Evolutionary conservation across 1,140 invertebrate genomes (phyloP), one percentile per base, ranked within the genome.

Genomic region (Nasonia vitripennis): DNA sequence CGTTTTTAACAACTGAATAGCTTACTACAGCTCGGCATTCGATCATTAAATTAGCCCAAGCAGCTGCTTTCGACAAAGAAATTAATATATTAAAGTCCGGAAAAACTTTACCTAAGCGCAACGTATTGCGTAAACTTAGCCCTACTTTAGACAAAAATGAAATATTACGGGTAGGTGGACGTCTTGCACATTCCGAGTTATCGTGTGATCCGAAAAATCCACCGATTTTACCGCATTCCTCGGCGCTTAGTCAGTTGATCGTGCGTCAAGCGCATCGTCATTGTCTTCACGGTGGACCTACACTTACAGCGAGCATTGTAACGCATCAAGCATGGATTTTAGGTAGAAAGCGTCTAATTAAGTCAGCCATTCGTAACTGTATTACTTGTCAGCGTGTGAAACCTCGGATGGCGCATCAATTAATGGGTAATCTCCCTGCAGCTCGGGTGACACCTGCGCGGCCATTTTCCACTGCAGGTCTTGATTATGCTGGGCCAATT

Each of bases 401-500:
- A 55, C 51, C 51, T 17, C 11, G 14, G 14, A 1, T 34, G 0
- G 27, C 27, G 27, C 27, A 27, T 27, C 31, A 37, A 2, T 71
- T 91, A 0, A 93, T 93, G 92, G 91, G 88, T 1, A 84, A 91
- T 41, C 79, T 93, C 74, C 93, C 92, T 1, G 10, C 37, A 1
- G 27, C 80, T 31, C 67, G 92, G 34, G 74, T 90, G 0, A 89
- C 73, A 0, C 86, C 87, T 3, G 45, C 84, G 0, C 77, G 87
- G 34, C 89, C 91, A 1, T 94, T 94, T 81, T 86, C 84, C 17
- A 85, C 90, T 10, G 87, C 87, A 6, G 93, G 91, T 0, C 87
- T 93, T 0, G 93, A 94, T 87, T 93, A 89, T 83, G 91, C 90
- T 1, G 93, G 93, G 9, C 90, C 90, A 0, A 74, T 86, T 4